Evolutionary conservation across 1,140 invertebrate genomes (phyloP).

Genomic region (Pachyrhynchus sulphureomaculatus): DNA sequence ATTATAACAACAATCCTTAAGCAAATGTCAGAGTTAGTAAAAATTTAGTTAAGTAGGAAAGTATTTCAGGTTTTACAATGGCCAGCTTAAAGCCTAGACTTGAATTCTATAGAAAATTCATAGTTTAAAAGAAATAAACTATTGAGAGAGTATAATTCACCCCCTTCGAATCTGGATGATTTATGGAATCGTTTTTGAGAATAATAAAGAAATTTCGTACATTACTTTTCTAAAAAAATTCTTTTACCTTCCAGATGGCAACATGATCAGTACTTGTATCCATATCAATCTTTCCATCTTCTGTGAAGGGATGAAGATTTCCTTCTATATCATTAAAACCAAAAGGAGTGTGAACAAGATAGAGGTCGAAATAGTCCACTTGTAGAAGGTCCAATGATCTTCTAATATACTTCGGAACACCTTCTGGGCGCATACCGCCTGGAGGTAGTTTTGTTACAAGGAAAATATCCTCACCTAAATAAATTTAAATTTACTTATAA

Average conservation of each 20-base stretch:
- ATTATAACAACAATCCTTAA: too few relatives aligned
- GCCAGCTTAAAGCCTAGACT: too few relatives aligned
- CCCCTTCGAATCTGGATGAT: too few relatives aligned
- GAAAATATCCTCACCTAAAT: slow-evolving; percentile 71
- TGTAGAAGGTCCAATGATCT: slow-evolving; percentile 72
- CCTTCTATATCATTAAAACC: slow-evolving; percentile 59
- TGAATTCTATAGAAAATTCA: too few relatives aligned
- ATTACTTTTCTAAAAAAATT: too few relatives aligned
- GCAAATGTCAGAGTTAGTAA: too few relatives aligned
- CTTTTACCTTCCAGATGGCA: slow-evolving; percentile 69
- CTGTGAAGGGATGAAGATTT: slow-evolving; percentile 53
- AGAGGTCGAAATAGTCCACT: slow-evolving; percentile 81
- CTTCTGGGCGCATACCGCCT: slow-evolving; percentile 58
- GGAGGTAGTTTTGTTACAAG: slow-evolving; percentile 75
- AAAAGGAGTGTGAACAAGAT: slow-evolving; percentile 81
- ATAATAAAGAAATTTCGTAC: too few relatives aligned
- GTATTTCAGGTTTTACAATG: too few relatives aligned
- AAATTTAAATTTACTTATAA: neutral
- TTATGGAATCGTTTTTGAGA: too few relatives aligned
- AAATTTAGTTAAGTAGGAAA: too few relatives aligned
- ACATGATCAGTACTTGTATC: slow-evolving; percentile 70
- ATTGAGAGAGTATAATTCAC: too few relatives aligned
- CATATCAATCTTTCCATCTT: slow-evolving; percentile 63
- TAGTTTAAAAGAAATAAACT: too few relatives aligned
- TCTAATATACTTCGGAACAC: slow-evolving; percentile 71